Percentiles rank a stretch among this genome's conserved stretches.
Conservation (phyloP, 2,888 invertebrate species). For the Sceliomorpha sp. region DNA sequence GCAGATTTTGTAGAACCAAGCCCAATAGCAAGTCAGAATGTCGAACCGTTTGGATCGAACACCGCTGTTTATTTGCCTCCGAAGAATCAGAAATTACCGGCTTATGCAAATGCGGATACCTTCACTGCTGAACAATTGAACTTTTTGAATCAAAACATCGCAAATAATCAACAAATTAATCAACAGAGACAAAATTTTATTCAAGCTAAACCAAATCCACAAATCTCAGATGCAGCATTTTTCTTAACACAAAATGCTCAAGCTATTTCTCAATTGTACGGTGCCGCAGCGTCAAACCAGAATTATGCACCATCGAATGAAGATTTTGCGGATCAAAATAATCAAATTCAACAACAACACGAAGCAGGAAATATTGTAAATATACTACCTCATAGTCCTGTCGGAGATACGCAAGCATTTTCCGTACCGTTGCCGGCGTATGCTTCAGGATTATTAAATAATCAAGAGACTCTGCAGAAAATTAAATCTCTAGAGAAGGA, state of each 20-base stretch:
- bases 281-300: conserved; percentile 66
- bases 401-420: conserved; percentile 51
- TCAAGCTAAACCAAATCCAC: conserved; percentile 56
- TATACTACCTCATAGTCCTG: conserved; percentile 29
- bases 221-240: conserved; percentile 73
- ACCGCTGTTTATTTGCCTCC: conserved; percentile 76
- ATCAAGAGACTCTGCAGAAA: conserved; percentile 64
- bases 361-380: conserved; percentile 25
- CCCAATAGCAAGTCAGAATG: conserved; percentile 75
- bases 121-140: conserved; percentile 32
- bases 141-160: too few species aligned
- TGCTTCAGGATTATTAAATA: conserved; percentile 69
- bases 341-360: conserved; percentile 59
- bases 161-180: too few species aligned
- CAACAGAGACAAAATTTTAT: conserved; percentile 52
- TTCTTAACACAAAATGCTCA: conserved; percentile 74
- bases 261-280: conserved; percentile 74
- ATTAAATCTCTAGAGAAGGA: conserved; percentile 73
- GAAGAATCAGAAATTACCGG: conserved; percentile 72
- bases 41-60: conserved; percentile 70
- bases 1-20: conserved; percentile 65
- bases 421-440: conserved; percentile 66
- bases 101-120: conserved; percentile 30
- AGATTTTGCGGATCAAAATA: conserved; percentile 51
- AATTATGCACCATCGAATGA: conserved; percentile 70